Evolutionary conservation across 2,113 vertebrate species (phyloP).

Genomic region (Romanogobio albipinnatus): DNA sequence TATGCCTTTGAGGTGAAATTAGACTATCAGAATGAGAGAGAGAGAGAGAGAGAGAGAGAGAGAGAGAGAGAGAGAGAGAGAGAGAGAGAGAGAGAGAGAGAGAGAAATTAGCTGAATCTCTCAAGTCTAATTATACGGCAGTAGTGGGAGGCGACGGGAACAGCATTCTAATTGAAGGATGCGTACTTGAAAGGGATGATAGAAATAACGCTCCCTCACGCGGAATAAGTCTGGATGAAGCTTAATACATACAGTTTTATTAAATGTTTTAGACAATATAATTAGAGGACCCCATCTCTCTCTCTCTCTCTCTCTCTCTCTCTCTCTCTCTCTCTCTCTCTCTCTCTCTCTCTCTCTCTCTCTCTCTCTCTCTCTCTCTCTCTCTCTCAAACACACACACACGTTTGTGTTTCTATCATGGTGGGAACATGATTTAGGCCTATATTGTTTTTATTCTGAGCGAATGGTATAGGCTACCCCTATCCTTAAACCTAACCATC

Average conservation of each 20-base stretch:
- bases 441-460: not conserved
- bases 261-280: conserved; percentile 59
- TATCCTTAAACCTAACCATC: not conserved
- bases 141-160: conserved; percentile 68
- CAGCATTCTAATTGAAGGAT: conserved; percentile 77
- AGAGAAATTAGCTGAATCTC: conserved; percentile 63
- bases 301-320: not conserved
- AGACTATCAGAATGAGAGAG: conserved; percentile 60
- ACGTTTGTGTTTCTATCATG: not conserved
- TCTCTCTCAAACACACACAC: not conserved
- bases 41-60: conserved; percentile 55
- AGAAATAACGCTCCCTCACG: conserved; percentile 63
- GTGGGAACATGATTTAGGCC: not conserved
- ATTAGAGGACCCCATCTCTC: conserved; percentile 58
- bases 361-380: too few relatives aligned
- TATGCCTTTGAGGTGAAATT: conserved; percentile 77
- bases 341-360: not conserved
- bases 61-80: conserved; percentile 56
- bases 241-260: conserved; percentile 69
- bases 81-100: conserved; percentile 58
- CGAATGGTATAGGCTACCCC: not conserved
- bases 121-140: conserved; percentile 75
- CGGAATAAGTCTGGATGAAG: conserved; percentile 60
- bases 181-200: conserved; percentile 68
- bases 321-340: not conserved